Evolutionary conservation across 2,113 vertebrate genomes (phyloP), one percentile per base, ranked within the genome.

Genomic region (Oxyura jamaicensis): DNA sequence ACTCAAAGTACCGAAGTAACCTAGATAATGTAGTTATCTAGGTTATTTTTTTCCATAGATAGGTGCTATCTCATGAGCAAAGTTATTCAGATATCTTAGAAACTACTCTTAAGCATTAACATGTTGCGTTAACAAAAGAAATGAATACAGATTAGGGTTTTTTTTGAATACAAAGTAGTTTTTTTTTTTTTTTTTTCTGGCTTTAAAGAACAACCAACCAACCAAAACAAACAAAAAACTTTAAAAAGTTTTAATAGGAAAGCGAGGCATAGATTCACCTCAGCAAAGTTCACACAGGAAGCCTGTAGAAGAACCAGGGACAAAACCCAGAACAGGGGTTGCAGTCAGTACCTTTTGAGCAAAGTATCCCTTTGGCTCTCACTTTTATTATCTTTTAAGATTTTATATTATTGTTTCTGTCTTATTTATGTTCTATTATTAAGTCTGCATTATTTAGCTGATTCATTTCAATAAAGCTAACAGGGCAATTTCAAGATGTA

Each of bases 21-120:
- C 36, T 39, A 39, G 36, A 39, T 39, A 92, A 77, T 95, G 39
- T 59, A 93, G 91, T 84, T 65, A 86, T 75, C 31, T 33, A 80
- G 76, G 26, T 59, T 78, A 68, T 75, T 96, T 85, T 74, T 94
- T 85, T 83, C 11, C 23, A 46, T 71, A 75, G 88, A 92, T 56
- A 86, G 73, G 67, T 78, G 35, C 60, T 46, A 86, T 42, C 52
- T 90, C 84, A 52, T 22, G 29, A 50, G 28, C 18, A 29, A 94
- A 86, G n/a, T 77, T 88, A 69, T 60, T 85, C 14, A 50, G 12
- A 3, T 83, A 59, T 39, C 46, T 91, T 25, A 53, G 63, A 95
- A 93, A 82, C 11, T 13, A 63, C 41, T 42, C 10, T 72, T 75
- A 63, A 84, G 48, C 48, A 52, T 18, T 59, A 18, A 50, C 8